Percentiles rank a stretch among this genome's conserved stretches.
Conservation (phyloP, 1,140 invertebrate genomes). For the Ceratoteleas bidentatus region DNA sequence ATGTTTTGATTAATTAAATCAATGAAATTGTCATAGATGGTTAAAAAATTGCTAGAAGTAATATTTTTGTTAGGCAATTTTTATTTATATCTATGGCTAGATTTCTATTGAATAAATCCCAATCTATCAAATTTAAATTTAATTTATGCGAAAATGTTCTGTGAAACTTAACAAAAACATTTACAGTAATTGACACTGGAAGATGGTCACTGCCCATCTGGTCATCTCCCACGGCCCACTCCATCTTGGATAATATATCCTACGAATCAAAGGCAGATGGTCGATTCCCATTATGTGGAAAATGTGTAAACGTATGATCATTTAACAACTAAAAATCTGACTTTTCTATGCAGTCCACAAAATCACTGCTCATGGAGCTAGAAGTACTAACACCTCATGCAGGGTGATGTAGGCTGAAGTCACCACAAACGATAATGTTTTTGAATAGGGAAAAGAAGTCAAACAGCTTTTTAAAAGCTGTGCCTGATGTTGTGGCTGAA, state of each 20-base stretch:
- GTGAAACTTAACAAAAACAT: not conserved
- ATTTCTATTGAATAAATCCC: no score
- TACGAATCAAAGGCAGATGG: constrained; percentile 6
- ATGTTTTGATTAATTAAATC: no score
- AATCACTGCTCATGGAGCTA: not conserved
- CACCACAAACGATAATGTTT: constrained; percentile 8
- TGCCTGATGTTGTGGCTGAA: not conserved
- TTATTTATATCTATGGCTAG: no score
- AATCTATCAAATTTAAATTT: no score
- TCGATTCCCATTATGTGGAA: constrained; percentile 16
- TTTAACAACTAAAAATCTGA: not conserved
- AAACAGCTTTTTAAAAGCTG: not conserved
- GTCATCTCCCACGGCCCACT: not conserved
- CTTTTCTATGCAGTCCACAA: not conserved
- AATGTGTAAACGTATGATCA: not conserved
- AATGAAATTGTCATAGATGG: no score
- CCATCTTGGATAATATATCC: not conserved
- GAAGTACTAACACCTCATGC: not conserved
- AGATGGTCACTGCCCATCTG: constrained; percentile 22
- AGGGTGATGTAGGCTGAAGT: constrained; percentile 18
- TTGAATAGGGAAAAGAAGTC: not conserved
- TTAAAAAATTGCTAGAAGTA: no score
- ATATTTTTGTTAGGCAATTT: no score
- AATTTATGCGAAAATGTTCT: no score
- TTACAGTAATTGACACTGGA: not conserved